phyloP scores from a whole-genome alignment of 2,113 vertebrate species.

The Bubalus kerabau region DNA sequence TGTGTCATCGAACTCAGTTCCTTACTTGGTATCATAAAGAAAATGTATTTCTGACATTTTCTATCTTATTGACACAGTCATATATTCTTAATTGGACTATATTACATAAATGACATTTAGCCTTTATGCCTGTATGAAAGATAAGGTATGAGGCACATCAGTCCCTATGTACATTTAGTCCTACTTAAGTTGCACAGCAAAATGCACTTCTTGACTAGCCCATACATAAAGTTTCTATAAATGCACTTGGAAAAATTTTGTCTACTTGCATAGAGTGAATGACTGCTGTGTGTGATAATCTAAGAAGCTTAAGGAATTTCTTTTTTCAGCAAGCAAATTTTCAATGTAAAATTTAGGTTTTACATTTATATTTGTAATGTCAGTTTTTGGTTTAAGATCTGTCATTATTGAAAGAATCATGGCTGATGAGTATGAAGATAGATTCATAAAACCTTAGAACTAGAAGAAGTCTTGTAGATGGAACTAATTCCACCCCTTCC shows the following conservation, averaged over 20 bases:
- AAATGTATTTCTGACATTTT: constrained; percentile 1
- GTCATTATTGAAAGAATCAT: neutral
- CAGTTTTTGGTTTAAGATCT: neutral
- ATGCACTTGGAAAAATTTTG: neutral
- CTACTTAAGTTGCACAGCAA: no score
- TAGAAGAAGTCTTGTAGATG: neutral
- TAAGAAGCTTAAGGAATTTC: neutral
- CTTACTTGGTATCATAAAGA: neutral
- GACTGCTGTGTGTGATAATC: neutral
- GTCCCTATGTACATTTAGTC: neutral
- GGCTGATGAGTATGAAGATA: neutral
- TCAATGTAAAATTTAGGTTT: neutral
- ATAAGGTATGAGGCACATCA: neutral
- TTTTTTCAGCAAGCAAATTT: neutral
- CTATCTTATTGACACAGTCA: neutral
- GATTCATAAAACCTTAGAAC: neutral
- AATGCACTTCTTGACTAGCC: no score
- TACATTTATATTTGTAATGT: neutral
- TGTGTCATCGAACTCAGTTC: neutral
- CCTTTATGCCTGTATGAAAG: neutral
- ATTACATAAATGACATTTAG: neutral
- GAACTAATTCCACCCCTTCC: neutral
- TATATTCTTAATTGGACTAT: neutral
- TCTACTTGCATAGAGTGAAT: neutral
- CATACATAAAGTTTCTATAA: no score